Evolutionary conservation across 2,888 invertebrate genomes (phyloP).

Genomic region (Sminthurides aquaticus): DNA sequence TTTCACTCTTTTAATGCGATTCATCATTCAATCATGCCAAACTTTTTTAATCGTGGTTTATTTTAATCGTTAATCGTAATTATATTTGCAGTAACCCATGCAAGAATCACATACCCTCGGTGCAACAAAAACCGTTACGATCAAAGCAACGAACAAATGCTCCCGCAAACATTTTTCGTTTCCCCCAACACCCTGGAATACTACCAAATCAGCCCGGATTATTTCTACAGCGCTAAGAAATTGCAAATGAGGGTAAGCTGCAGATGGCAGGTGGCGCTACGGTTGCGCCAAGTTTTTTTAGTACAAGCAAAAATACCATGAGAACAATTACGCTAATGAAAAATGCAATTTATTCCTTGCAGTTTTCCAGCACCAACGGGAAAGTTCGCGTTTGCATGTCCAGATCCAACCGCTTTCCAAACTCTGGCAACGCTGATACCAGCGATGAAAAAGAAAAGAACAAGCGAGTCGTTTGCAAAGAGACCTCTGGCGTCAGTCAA

Average conservation of each 20-base stretch:
- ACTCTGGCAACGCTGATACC: conserved; percentile 16
- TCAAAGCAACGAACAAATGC: conserved; percentile 31
- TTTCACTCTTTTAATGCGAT: not conserved
- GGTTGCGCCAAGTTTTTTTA: no score
- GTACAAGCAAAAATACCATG: no score
- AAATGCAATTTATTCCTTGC: no score
- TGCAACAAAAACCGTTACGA: conserved; percentile 31
- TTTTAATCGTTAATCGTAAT: not conserved
- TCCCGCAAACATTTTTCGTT: conserved; percentile 24
- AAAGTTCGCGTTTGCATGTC: conserved; percentile 35
- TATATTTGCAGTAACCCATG: conserved; percentile 28
- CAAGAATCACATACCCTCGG: conserved; percentile 28
- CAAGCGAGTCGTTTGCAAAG: conserved; percentile 25
- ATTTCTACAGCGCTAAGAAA: conserved; percentile 37
- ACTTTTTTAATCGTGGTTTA: not conserved
- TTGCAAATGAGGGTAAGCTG: conserved; percentile 35
- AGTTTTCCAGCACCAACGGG: conserved; percentile 41
- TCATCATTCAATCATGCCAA: not conserved
- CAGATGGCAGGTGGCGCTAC: no score
- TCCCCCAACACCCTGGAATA: conserved; percentile 34
- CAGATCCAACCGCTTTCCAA: conserved; percentile 26
- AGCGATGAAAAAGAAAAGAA: conserved; percentile 8
- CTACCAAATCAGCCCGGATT: conserved; percentile 39
- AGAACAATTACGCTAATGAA: no score
- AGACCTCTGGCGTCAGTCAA: conserved; percentile 22